Conservation (phyloP, 1,140 invertebrate species). For the Bombus polaris region DNA sequence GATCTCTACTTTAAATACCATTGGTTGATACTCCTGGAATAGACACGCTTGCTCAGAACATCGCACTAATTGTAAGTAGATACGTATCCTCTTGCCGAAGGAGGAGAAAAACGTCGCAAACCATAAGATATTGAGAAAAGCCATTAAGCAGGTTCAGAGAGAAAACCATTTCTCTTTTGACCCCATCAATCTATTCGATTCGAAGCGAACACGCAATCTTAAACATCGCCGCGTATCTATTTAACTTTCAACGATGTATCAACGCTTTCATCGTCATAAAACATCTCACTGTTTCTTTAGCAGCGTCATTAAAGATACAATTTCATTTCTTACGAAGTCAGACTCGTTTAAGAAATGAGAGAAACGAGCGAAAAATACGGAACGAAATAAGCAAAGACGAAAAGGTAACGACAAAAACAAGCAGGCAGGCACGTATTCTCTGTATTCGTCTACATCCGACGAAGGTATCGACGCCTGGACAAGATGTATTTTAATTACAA, state of each 20-base stretch:
- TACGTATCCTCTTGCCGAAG: not conserved
- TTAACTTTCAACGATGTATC: constrained; percentile 1
- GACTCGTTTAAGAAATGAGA: too few species aligned
- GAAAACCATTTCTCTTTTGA: not conserved
- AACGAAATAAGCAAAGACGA: too few species aligned
- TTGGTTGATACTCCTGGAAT: not conserved
- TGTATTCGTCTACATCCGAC: too few species aligned
- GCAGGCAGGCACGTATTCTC: too few species aligned
- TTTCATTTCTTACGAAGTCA: too few species aligned
- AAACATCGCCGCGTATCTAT: not conserved
- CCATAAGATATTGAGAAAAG: not conserved
- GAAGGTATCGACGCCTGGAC: too few species aligned
- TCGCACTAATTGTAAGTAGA: not conserved
- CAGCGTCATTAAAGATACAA: too few species aligned
- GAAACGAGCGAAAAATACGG: too few species aligned
- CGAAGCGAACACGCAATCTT: not conserved
- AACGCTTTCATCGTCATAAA: not conserved
- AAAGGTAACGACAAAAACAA: too few species aligned
- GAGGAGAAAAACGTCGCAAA: not conserved
- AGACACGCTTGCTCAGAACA: not conserved
- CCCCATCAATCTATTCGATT: not conserved
- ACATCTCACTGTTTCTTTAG: not conserved
- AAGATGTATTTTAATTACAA: too few species aligned
- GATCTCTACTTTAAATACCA: constrained; percentile 7
- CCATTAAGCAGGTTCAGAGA: not conserved